Conservation (phyloP, 1,140 invertebrate species). For the Drosophila truncata region DNA sequence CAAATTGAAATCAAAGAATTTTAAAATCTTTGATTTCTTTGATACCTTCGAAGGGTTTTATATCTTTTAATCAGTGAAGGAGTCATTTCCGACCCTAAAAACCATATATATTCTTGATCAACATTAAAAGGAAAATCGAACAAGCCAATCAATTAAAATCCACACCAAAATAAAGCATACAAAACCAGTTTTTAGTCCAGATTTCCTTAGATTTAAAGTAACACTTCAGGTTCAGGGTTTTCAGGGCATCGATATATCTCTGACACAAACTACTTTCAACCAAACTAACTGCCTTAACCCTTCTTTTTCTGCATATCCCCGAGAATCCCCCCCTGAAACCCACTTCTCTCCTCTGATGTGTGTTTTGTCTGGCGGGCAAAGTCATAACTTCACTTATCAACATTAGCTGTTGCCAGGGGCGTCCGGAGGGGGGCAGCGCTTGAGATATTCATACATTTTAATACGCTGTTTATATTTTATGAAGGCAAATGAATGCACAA, state of each 20-base stretch:
- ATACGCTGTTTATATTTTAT: constrained; percentile 83
- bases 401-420: constrained; percentile 72
- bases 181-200: no score
- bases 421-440: constrained; percentile 11
- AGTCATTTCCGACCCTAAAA: no score
- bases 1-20: no score
- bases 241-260: not conserved
- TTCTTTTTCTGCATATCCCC: not conserved
- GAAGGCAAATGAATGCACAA: constrained; percentile 83
- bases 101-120: no score
- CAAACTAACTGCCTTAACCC: constrained; percentile 13
- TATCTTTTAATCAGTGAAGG: no score
- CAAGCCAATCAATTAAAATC: no score
- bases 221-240: not conserved
- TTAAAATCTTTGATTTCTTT: no score
- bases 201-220: not conserved
- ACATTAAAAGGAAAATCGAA: no score
- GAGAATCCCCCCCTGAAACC: not conserved
- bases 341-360: constrained; percentile 1
- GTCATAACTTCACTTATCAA: constrained; percentile 84
- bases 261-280: constrained; percentile 3
- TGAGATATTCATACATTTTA: constrained; percentile 82
- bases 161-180: no score
- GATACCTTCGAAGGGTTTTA: no score
- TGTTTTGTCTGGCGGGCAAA: constrained; percentile 75